Evolutionary conservation across 2,797 vertebrate species (phyloP).

Genomic region (Sebastes nivosus): DNA sequence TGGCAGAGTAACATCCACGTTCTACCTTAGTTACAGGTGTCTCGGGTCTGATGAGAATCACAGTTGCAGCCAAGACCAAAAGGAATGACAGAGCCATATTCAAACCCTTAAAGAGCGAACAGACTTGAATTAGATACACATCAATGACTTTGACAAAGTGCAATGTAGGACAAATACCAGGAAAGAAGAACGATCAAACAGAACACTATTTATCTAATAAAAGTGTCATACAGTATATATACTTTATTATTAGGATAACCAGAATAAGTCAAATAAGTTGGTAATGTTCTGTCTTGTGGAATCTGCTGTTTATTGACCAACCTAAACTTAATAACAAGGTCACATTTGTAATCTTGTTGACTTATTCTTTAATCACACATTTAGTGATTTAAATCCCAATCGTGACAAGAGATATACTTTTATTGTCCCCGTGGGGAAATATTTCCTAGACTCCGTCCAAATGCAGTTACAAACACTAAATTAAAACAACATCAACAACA

Average conservation of each 20-base stretch:
- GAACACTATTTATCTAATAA: not conserved
- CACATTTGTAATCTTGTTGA: not conserved
- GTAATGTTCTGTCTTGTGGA: not conserved
- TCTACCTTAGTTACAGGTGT: constrained; percentile 81
- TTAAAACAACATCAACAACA: too few relatives aligned
- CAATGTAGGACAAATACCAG: not conserved
- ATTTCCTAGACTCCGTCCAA: too few relatives aligned
- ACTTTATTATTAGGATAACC: not conserved
- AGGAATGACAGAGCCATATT: constrained; percentile 80
- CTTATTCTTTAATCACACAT: not conserved
- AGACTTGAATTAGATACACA: constrained; percentile 12
- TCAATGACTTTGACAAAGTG: not conserved
- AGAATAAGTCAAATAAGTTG: not conserved
- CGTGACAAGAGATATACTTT: too few relatives aligned
- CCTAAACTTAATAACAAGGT: not conserved
- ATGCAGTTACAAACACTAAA: too few relatives aligned
- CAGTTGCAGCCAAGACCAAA: constrained; percentile 78
- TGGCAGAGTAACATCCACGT: not conserved
- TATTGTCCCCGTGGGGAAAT: too few relatives aligned
- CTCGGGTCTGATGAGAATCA: constrained; percentile 81
- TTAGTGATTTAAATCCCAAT: not conserved
- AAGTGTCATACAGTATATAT: not conserved
- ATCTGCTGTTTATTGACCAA: not conserved
- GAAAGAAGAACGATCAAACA: not conserved
- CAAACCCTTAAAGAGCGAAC: constrained; percentile 44